Conservation (phyloP, 2,888 invertebrate genomes). For the Colletes collaris region DNA sequence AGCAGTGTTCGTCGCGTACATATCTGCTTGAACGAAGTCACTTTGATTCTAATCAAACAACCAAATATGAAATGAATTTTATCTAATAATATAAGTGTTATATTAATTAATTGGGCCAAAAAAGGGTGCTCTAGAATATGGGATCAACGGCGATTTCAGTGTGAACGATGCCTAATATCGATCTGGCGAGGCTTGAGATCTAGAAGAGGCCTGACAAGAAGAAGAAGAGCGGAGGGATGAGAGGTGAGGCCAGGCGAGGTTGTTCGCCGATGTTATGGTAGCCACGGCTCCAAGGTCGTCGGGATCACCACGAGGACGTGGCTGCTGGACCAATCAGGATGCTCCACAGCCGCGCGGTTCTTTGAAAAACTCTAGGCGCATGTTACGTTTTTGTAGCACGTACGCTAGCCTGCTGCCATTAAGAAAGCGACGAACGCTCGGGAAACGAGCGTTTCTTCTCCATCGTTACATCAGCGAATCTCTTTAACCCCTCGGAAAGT, state of each 20-base stretch:
- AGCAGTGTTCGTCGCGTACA: no score
- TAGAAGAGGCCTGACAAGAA: constrained; percentile 45
- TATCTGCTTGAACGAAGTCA: no score
- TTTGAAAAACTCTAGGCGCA: constrained; percentile 48
- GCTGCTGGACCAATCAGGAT: constrained; percentile 62
- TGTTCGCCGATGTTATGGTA: constrained; percentile 73
- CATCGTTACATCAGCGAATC: constrained; percentile 54
- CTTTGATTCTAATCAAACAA: no score
- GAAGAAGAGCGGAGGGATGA: constrained; percentile 55
- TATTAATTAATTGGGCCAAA: no score
- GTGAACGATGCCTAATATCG: constrained; percentile 60
- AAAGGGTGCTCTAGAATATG: no score
- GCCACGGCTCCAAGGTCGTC: constrained; percentile 73
- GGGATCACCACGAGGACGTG: constrained; percentile 74
- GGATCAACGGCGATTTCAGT: constrained; percentile 10
- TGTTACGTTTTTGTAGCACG: constrained; percentile 49
- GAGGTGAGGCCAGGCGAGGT: constrained; percentile 67
- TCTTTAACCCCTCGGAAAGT: constrained; percentile 1
- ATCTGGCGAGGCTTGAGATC: constrained; percentile 43
- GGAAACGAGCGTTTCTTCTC: constrained; percentile 39
- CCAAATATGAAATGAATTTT: no score
- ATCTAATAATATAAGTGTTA: no score
- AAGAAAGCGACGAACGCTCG: constrained; percentile 32
- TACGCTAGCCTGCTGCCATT: constrained; percentile 18
- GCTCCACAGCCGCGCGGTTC: constrained; percentile 42